Evolutionary conservation across 2,113 vertebrate genomes (phyloP).

Genomic region (Calidris pugnax): DNA sequence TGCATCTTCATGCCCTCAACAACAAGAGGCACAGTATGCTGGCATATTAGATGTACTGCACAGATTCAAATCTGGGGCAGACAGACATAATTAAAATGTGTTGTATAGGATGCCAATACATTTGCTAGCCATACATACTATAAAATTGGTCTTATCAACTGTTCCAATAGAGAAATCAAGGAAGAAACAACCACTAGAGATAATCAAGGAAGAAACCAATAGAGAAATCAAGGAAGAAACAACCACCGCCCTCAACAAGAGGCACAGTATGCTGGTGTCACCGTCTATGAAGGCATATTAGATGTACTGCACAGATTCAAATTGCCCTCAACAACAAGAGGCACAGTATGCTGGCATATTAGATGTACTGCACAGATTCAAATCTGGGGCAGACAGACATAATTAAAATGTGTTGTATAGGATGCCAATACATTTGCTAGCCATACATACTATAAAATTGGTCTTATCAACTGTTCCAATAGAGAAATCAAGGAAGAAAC

Average conservation of each 20-base stretch:
- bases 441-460: neutral
- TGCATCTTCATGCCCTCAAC: neutral
- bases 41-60: neutral
- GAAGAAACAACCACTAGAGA: neutral
- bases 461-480: neutral
- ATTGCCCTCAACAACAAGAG: too few species aligned
- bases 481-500: neutral
- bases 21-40: neutral
- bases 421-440: neutral
- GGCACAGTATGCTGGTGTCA: too few species aligned
- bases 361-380: neutral
- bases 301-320: too few species aligned
- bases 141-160: neutral
- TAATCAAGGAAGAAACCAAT: too few species aligned
- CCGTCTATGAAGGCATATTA: too few species aligned
- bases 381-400: neutral
- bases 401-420: neutral
- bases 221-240: too few species aligned
- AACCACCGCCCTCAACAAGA: too few species aligned
- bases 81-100: neutral
- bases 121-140: neutral
- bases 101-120: neutral
- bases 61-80: neutral
- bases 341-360: too few species aligned
- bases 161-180: neutral